A percentile compares a stretch with the other conserved stretches of the same genome.
Evolutionary conservation across 2,113 vertebrate species (phyloP).

Genomic region (Spea multiplicata): DNA sequence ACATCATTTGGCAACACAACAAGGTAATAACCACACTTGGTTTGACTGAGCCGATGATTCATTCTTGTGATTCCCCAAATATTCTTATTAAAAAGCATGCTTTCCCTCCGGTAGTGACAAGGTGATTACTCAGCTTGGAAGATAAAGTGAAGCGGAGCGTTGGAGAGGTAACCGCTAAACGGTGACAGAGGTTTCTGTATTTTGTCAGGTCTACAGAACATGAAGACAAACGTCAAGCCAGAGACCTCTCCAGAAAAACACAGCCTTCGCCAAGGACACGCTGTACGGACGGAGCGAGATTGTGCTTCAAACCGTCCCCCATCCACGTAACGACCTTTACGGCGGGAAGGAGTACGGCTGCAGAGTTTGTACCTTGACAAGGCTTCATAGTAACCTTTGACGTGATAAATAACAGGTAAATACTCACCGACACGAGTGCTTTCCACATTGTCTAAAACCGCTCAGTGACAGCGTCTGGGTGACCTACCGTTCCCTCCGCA

Average conservation of each 20-base stretch:
- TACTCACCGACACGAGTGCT: neutral
- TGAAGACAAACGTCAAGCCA: slow-evolving; percentile 45
- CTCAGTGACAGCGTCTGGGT: too few species aligned
- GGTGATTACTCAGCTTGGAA: slow-evolving; percentile 39
- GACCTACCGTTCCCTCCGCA: too few species aligned
- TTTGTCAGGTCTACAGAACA: slow-evolving; percentile 47
- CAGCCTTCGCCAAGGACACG: slow-evolving; percentile 36
- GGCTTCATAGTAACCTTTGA: neutral
- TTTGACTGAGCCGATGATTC: slow-evolving; percentile 30
- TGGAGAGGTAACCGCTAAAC: slow-evolving; percentile 35
- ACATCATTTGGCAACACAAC: slow-evolving; percentile 34
- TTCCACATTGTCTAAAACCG: neutral
- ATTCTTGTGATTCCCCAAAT: slow-evolving; percentile 35
- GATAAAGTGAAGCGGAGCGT: slow-evolving; percentile 14
- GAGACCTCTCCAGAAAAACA: slow-evolving; percentile 8
- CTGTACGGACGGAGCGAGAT: slow-evolving; percentile 50
- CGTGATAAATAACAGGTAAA: neutral
- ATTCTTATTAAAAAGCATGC: slow-evolving; percentile 26
- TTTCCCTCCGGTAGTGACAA: slow-evolving; percentile 29
- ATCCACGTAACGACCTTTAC: neutral
- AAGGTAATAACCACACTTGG: slow-evolving; percentile 24
- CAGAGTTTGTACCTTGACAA: neutral
- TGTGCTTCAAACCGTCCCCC: neutral
- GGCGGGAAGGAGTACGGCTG: slow-evolving; percentile 5
- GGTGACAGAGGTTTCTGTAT: slow-evolving; percentile 41